These are phyloP conservation scores for Enhydra lutris DNA, from an alignment of 2,113 vertebrate genomes.

Conservation along the genomic window DNA sequence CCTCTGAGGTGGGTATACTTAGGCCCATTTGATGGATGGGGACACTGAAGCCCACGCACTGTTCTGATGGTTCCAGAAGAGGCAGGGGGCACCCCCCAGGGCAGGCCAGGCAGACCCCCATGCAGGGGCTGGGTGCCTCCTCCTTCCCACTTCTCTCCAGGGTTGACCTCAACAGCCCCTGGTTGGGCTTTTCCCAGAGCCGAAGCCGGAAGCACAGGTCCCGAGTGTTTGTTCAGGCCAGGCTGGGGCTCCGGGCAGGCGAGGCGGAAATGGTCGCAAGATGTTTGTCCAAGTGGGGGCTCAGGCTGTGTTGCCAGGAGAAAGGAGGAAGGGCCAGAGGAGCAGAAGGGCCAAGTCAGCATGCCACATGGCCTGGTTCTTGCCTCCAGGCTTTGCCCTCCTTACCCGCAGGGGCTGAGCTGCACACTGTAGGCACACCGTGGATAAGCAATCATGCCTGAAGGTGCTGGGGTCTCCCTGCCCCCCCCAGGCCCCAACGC, in stretches of 20 bases:
- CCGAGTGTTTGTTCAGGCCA: conserved; percentile 68
- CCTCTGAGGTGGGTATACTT: not conserved
- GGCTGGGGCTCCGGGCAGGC: conserved; percentile 60
- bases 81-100: not conserved
- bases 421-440: not conserved
- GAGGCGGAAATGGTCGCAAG: conserved; percentile 64
- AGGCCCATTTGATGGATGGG: not conserved
- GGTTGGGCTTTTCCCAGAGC: conserved; percentile 54
- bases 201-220: conserved; percentile 46
- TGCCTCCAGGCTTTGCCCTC: not conserved
- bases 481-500: not conserved
- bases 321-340: not conserved
- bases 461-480: too few species aligned
- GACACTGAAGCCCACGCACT: not conserved
- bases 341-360: conserved; percentile 29
- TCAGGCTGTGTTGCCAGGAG: not conserved
- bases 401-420: not conserved
- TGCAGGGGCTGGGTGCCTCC: not conserved
- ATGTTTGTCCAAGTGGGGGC: conserved; percentile 63
- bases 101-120: accelerated
- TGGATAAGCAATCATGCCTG: not conserved
- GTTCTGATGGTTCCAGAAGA: not conserved
- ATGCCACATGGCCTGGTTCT: not conserved
- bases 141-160: not conserved
- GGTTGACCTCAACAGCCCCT: conserved; percentile 42